Conservation (phyloP, 1,140 invertebrate genomes). For the Tetragonula clypearis region DNA sequence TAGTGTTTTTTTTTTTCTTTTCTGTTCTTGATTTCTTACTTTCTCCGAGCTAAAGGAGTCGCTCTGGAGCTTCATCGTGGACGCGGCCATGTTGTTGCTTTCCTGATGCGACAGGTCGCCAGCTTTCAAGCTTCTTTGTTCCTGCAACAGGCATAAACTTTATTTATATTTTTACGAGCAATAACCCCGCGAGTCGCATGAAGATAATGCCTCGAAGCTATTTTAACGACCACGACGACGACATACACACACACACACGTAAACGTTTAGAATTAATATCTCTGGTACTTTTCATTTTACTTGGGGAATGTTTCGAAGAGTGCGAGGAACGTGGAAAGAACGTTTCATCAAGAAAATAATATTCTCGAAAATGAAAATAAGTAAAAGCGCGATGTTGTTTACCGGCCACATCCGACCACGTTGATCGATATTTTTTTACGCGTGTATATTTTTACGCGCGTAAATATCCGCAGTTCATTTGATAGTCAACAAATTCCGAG, state of each 20-base stretch:
- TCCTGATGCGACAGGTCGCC: slow-evolving; percentile 92
- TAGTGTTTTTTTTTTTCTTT: background rate
- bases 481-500: no score
- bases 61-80: slow-evolving; percentile 91
- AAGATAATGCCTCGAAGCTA: background rate
- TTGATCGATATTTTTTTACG: no score
- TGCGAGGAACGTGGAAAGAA: background rate
- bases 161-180: slow-evolving; percentile 16
- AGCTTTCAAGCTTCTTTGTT: slow-evolving; percentile 90
- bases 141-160: slow-evolving; percentile 81
- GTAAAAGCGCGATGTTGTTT: no score
- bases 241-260: background rate
- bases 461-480: no score
- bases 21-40: slow-evolving; percentile 67
- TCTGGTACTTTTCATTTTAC: background rate
- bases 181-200: background rate
- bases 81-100: slow-evolving; percentile 89
- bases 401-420: no score
- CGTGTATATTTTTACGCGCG: no score
- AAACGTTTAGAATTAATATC: background rate
- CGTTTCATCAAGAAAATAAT: background rate
- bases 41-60: slow-evolving; percentile 93
- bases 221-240: background rate
- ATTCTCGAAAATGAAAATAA: background rate
- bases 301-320: background rate